These are phyloP conservation scores for Amblyjoppa fuscipennis DNA, from an alignment of 2,888 invertebrate genomes.

Conservation along the genomic window DNA sequence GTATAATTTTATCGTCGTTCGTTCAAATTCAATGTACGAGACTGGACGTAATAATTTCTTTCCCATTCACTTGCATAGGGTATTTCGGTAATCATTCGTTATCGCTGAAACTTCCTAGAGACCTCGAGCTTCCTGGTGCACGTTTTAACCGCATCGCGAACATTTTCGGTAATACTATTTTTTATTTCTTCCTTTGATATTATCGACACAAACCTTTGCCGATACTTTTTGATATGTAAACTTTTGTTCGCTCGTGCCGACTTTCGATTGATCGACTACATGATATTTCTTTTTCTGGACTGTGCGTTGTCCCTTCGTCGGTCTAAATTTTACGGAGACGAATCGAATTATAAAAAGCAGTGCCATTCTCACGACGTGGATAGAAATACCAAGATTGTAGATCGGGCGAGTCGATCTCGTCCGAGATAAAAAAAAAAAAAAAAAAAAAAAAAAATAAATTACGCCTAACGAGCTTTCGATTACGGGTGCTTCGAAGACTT, in stretches of 20 bases:
- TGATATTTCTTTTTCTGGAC: constrained; percentile 13
- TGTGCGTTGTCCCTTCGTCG: constrained; percentile 25
- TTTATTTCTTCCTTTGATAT: too few species aligned
- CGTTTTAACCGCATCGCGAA: constrained; percentile 28
- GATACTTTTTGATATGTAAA: neutral
- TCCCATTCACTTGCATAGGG: constrained; percentile 2
- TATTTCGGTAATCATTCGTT: constrained; percentile 1
- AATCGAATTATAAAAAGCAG: constrained; percentile 69
- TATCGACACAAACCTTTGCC: neutral
- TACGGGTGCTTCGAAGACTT: constrained; percentile 40
- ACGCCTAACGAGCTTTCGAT: constrained; percentile 24
- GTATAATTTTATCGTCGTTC: neutral
- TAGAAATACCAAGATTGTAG: constrained; percentile 12
- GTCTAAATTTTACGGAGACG: constrained; percentile 35
- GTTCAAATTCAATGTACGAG: neutral
- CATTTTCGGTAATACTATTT: neutral
- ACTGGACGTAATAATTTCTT: neutral
- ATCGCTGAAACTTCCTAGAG: constrained; percentile 42
- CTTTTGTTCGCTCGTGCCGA: constrained; percentile 13
- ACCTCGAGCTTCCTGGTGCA: constrained; percentile 62
- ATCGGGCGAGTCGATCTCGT: constrained; percentile 49
- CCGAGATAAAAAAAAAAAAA: neutral
- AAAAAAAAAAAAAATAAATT: neutral
- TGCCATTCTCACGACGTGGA: constrained; percentile 75
- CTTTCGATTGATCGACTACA: constrained; percentile 4